These are phyloP conservation scores for Acanthococcus lagerstroemiae DNA, from an alignment of 2,888 invertebrate species.

Conservation along the genomic window DNA sequence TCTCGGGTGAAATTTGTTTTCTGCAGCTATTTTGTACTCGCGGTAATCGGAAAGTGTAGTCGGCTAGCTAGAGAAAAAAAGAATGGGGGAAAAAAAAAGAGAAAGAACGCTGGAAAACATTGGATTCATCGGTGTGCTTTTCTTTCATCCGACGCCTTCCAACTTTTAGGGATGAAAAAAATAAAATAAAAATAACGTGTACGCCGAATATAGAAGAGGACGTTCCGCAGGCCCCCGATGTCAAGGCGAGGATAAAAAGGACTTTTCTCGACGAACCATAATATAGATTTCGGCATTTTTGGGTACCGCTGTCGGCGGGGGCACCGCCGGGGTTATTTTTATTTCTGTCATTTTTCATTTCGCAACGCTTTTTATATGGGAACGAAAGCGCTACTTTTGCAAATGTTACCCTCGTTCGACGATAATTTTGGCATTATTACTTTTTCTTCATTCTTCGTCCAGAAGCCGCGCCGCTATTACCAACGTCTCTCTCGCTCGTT, in stretches of 20 bases:
- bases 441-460: slow-evolving; percentile 19
- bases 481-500: background rate
- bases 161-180: background rate
- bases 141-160: background rate
- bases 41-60: too few species aligned
- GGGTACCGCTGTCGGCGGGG: slow-evolving; percentile 9
- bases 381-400: slow-evolving; percentile 26
- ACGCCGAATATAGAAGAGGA: background rate
- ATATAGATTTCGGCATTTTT: slow-evolving; percentile 30
- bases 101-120: background rate
- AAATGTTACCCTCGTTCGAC: slow-evolving; percentile 29
- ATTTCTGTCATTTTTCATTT: slow-evolving; percentile 30
- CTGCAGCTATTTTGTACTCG: too few species aligned
- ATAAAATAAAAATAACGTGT: background rate
- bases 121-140: background rate
- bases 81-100: background rate
- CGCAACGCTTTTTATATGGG: slow-evolving; percentile 24
- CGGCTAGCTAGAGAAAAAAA: background rate
- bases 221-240: background rate
- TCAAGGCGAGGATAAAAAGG: slow-evolving; percentile 7
- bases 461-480: background rate
- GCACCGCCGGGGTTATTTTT: slow-evolving; percentile 13
- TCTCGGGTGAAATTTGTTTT: too few species aligned
- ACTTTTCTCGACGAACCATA: slow-evolving; percentile 18
- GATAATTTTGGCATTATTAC: slow-evolving; percentile 29